phyloP scores from a whole-genome alignment of 2,888 invertebrate genomes.

The Adelognathus sp. region DNA sequence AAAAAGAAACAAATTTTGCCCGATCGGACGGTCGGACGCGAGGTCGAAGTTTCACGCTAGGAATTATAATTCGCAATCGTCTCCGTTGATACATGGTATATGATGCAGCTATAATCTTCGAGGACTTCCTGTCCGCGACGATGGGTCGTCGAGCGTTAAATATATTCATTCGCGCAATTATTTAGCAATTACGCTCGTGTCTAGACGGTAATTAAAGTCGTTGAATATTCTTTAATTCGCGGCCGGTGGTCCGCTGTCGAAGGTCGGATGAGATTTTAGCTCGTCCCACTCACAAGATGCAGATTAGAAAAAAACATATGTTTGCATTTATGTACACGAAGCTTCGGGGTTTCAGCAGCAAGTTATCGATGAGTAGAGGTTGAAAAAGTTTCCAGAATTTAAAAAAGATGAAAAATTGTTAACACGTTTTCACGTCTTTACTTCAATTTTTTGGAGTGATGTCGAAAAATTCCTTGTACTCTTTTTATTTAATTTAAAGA shows the following conservation, averaged over 20 bases:
- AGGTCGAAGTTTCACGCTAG: slow-evolving; percentile 31
- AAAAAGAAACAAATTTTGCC: neutral
- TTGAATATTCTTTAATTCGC: slow-evolving; percentile 47
- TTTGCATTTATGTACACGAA: neutral
- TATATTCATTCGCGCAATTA: slow-evolving; percentile 59
- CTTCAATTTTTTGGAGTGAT: no score
- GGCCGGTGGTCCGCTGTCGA: slow-evolving; percentile 54
- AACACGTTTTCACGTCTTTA: no score
- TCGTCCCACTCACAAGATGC: neutral
- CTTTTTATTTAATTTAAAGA: no score
- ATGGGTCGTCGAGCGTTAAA: slow-evolving; percentile 30
- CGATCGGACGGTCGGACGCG: slow-evolving; percentile 52
- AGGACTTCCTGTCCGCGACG: slow-evolving; percentile 38
- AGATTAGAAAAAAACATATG: neutral
- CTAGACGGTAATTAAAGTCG: slow-evolving; percentile 64
- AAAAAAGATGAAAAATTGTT: no score
- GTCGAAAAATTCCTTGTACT: no score
- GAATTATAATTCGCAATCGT: slow-evolving; percentile 30
- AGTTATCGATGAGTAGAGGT: no score
- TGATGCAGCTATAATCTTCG: slow-evolving; percentile 41
- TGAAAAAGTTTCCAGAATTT: no score
- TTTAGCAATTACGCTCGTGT: slow-evolving; percentile 58
- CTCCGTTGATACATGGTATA: neutral
- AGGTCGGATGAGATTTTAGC: slow-evolving; percentile 32
- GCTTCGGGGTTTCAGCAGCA: no score